Conservation (phyloP, 2,113 vertebrate species). For the Rallus limicola region DNA sequence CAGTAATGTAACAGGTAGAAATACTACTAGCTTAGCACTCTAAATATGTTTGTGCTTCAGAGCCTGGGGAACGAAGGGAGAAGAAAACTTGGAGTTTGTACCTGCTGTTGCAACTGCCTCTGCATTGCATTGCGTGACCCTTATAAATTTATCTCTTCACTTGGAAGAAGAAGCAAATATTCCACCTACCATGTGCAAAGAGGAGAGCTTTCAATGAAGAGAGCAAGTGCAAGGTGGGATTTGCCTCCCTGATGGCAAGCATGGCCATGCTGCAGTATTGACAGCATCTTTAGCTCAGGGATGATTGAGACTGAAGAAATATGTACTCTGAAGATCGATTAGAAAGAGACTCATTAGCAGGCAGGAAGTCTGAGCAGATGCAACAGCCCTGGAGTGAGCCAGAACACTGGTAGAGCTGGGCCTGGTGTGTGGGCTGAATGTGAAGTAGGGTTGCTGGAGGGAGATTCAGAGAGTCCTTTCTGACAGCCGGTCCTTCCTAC, state of each 20-base stretch:
- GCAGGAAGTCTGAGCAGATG: conserved; percentile 54
- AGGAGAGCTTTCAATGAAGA: neutral
- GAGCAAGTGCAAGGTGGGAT: neutral
- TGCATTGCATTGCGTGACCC: neutral
- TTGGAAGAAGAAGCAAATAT: neutral
- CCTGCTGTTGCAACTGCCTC: neutral
- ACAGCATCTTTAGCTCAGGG: neutral
- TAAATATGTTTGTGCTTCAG: neutral
- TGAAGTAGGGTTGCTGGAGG: conserved; percentile 46
- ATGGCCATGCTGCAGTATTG: neutral
- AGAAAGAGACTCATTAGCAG: conserved; percentile 30
- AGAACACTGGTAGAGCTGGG: conserved; percentile 38
- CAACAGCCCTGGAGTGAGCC: conserved; percentile 43
- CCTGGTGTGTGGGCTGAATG: conserved; percentile 37
- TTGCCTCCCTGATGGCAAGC: neutral
- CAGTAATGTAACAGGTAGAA: conserved; percentile 1
- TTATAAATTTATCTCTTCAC: neutral
- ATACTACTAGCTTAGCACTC: neutral
- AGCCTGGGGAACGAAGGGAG: neutral
- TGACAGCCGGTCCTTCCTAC: conserved; percentile 58
- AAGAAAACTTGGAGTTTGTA: neutral
- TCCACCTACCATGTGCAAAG: neutral
- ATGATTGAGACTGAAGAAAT: neutral
- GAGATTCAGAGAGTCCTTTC: conserved; percentile 58
- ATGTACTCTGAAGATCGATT: conserved; percentile 27